Conservation (phyloP, 1,140 invertebrate species). For the Zaprionus ornatus region DNA sequence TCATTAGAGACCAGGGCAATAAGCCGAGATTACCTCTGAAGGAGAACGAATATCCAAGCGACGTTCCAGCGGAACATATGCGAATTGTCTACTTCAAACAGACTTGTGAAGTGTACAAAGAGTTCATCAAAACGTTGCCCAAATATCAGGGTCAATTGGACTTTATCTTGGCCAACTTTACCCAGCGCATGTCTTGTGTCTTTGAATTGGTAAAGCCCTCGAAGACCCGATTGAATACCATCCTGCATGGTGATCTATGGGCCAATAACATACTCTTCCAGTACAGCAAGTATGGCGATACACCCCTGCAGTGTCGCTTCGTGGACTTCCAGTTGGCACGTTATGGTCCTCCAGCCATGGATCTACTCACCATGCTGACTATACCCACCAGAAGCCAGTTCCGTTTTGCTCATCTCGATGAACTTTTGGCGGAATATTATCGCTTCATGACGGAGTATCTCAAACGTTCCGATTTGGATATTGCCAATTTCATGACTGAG, state of each 20-base stretch:
- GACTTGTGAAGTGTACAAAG: constrained; percentile 83
- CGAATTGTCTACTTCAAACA: constrained; percentile 83
- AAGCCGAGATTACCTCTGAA: constrained; percentile 83
- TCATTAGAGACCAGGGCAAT: constrained; percentile 84
- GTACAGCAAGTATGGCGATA: constrained; percentile 81
- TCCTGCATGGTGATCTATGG: constrained; percentile 87
- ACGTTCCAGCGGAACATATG: constrained; percentile 65
- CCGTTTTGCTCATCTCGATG: constrained; percentile 82
- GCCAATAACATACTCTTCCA: constrained; percentile 87
- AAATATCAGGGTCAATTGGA: constrained; percentile 72
- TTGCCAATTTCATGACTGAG: constrained; percentile 79
- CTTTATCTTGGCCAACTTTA: constrained; percentile 68
- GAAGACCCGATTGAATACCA: constrained; percentile 84
- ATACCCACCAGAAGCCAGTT: constrained; percentile 84
- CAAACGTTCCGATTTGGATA: constrained; percentile 70
- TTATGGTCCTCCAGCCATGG: constrained; percentile 85
- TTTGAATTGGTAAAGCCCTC: constrained; percentile 84
- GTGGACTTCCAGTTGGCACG: constrained; percentile 87
- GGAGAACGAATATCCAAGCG: constrained; percentile 84
- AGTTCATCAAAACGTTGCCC: constrained; percentile 83
- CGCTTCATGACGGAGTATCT: constrained; percentile 83
- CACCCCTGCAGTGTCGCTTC: constrained; percentile 84
- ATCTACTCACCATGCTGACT: constrained; percentile 85
- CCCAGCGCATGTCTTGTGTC: constrained; percentile 80
- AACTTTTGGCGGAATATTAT: constrained; percentile 85